These are phyloP conservation scores for Chelmon rostratus DNA, from an alignment of 2,797 vertebrate genomes.

Conservation along the genomic window DNA sequence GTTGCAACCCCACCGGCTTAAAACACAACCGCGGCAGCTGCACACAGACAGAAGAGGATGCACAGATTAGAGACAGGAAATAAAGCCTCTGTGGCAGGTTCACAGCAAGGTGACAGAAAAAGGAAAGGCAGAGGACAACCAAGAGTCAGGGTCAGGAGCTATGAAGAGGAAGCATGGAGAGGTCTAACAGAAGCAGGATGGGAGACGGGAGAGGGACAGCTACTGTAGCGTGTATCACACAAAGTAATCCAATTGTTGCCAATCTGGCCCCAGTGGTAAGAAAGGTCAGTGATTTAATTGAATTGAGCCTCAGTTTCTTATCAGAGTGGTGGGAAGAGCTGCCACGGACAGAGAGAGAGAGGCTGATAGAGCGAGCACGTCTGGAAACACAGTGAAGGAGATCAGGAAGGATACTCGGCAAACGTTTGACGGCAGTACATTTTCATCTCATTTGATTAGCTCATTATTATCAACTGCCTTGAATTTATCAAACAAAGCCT, in stretches of 20 bases:
- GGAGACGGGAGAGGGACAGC: neutral
- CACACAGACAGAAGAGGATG: slow-evolving; percentile 24
- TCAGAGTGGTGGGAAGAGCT: neutral
- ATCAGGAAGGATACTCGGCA: neutral
- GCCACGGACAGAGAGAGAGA: neutral
- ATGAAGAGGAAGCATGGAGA: neutral
- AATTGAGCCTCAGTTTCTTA: slow-evolving; percentile 37
- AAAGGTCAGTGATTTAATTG: slow-evolving; percentile 48
- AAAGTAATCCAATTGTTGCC: slow-evolving; percentile 40
- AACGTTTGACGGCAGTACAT: neutral
- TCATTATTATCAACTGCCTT: neutral
- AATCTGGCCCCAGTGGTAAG: slow-evolving; percentile 36
- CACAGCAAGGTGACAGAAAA: neutral
- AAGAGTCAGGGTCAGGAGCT: neutral
- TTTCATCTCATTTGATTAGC: neutral
- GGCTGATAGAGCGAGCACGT: neutral
- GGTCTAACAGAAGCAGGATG: neutral
- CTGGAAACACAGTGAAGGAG: neutral
- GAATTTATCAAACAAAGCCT: neutral
- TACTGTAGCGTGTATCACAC: neutral
- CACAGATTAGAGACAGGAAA: neutral
- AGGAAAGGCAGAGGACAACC: neutral
- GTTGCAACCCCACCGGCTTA: slow-evolving; percentile 95
- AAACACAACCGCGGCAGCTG: slow-evolving; percentile 95
- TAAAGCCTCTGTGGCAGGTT: neutral